These are phyloP conservation scores for Acrobeloides nanus DNA, from an alignment of 2,888 invertebrate species.

Conservation along the genomic window DNA sequence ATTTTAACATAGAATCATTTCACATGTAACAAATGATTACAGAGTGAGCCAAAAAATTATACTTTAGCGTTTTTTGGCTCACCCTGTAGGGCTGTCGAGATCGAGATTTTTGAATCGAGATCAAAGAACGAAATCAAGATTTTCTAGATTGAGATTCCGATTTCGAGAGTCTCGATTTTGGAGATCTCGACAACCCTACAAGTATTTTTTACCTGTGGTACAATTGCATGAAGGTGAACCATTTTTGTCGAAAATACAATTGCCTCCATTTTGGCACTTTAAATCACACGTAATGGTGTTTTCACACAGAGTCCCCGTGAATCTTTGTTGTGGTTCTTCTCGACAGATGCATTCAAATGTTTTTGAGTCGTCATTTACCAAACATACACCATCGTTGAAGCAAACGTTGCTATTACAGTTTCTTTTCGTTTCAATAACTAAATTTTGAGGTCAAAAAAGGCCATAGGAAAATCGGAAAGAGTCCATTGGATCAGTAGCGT, in stretches of 20 bases:
- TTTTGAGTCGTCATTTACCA: conserved; percentile 29
- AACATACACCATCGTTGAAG: conserved; percentile 21
- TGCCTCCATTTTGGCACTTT: conserved; percentile 16
- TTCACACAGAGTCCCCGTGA: conserved; percentile 30
- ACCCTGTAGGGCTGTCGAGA: too few species aligned
- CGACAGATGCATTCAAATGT: conserved; percentile 37
- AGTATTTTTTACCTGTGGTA: conserved; percentile 6
- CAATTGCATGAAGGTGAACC: conserved; percentile 13
- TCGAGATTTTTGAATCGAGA: too few species aligned
- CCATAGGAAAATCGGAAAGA: too few species aligned
- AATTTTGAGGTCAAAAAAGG: too few species aligned
- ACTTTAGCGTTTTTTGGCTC: too few species aligned
- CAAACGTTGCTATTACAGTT: conserved; percentile 18
- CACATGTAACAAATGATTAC: conserved; percentile 1
- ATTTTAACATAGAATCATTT: neutral
- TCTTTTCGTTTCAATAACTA: conserved; percentile 6
- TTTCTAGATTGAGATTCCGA: too few species aligned
- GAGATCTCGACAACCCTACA: too few species aligned
- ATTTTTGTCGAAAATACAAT: conserved; percentile 8
- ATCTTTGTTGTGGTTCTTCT: conserved; percentile 30
- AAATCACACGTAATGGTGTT: conserved; percentile 14
- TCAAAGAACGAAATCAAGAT: too few species aligned
- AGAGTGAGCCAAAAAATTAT: too few species aligned
- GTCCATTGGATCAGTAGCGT: too few species aligned
- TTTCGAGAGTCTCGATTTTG: too few species aligned